Base-by-base conservation (phyloP, 1,140 invertebrate genomes). In the Microplitis demolitor region DNA sequence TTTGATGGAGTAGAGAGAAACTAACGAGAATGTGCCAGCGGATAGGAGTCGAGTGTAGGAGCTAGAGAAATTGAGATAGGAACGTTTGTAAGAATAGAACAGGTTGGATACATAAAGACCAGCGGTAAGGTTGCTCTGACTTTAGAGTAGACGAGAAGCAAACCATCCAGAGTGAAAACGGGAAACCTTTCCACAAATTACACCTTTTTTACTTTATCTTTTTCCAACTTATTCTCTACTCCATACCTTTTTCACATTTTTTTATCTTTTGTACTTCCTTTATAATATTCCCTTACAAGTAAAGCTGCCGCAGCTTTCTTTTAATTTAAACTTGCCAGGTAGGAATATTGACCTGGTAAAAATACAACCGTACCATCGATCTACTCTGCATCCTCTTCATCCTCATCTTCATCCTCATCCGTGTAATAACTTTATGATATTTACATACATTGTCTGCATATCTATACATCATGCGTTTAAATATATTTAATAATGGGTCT, bases 141-240 rank as follows among this genome's bases (percentile, higher is more conserved):
- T 33, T 14, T 24, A 9, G 14, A 58, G 56, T 58, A 11, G 50
- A 54, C 50, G 33, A 67, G 50, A 67, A 67, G 66, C 24, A 56
- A 11, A 6, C 6, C 39, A 2, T 45, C 50, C 66, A 54, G 45
- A 53, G 50, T 66, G 63, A 66, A 66, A 66, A 45, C 31, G 31
- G 66, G 66, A 54, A 67, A 67, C 66, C 66, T 67, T 67, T 67
- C 50, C 66, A 67, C 50, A 58, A 68, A 58, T 68, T 54, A 34
- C 50, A 54, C 8, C 5, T 39, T 37, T 58, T 68, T 68, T 67
- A 24, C 24, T 24, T 66, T 51, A 50, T 13, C 37, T 51, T 66
- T 16, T 51, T 66, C 6, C 8, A 14, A 51, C n/a, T 54, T 66
- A 53, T 66, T 54, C 13, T 53, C 31, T n/a, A 5, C 53, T 53